Evolutionary conservation across 2,888 invertebrate genomes (phyloP).

Genomic region (Dilophus febrilis): DNA sequence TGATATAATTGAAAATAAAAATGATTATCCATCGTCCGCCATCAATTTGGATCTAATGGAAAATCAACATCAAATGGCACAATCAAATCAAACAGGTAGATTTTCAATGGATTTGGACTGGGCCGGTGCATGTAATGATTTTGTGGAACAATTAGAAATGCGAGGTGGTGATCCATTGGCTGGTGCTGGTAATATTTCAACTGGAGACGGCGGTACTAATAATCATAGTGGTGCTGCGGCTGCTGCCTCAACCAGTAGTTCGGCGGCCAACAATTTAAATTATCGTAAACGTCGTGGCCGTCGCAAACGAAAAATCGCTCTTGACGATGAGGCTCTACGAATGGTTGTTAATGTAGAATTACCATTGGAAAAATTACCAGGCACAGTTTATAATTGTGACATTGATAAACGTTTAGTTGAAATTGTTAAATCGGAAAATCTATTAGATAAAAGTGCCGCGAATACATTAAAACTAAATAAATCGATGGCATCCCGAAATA

Average conservation of each 20-base stretch:
- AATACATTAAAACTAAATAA: conserved; percentile 4
- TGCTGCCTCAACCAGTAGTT: too few species aligned
- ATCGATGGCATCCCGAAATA: conserved; percentile 2
- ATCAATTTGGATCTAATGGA: too few species aligned
- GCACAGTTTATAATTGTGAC: conserved; percentile 29
- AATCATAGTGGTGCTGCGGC: too few species aligned
- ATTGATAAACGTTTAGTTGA: conserved; percentile 25
- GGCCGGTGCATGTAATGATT: conserved; percentile 57
- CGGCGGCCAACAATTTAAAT: background rate
- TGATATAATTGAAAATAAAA: too few species aligned
- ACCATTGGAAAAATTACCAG: conserved; percentile 15
- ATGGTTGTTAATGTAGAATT: conserved; percentile 5
- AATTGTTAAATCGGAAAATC: conserved; percentile 9
- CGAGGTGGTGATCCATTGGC: too few species aligned
- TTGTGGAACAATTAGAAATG: conserved; percentile 54
- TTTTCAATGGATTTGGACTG: conserved; percentile 35
- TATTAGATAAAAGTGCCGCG: conserved; percentile 6
- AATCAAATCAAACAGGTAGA: conserved; percentile 22
- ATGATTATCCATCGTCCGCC: too few species aligned
- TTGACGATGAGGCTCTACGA: conserved; percentile 1
- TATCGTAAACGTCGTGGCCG: conserved; percentile 9
- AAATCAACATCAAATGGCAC: conserved; percentile 26
- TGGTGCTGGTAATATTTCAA: conserved; percentile 23
- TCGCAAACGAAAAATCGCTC: conserved; percentile 16
- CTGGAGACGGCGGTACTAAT: background rate